phyloP scores from a whole-genome alignment of 2,113 vertebrate genomes.

The Pipa parva region DNA sequence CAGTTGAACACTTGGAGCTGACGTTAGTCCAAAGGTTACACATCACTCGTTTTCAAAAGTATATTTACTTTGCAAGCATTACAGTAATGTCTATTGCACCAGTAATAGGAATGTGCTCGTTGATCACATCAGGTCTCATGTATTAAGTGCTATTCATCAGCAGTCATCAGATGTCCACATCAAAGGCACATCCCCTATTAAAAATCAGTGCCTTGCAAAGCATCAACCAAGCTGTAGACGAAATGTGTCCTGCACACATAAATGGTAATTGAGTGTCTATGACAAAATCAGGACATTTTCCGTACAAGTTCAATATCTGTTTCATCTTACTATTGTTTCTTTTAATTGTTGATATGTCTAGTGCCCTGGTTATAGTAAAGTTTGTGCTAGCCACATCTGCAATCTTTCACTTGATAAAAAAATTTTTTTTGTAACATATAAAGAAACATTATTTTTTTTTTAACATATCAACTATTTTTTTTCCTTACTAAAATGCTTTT shows the following conservation, averaged over 20 bases:
- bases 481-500: too few relatives aligned
- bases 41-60: constrained; percentile 44
- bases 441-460: too few relatives aligned
- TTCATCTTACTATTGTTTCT: constrained; percentile 53
- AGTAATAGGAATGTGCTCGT: constrained; percentile 56
- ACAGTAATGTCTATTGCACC: constrained; percentile 49
- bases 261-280: constrained; percentile 58
- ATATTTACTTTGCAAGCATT: constrained; percentile 50
- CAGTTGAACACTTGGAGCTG: constrained; percentile 48
- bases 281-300: constrained; percentile 59
- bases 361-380: constrained; percentile 53
- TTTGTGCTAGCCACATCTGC: constrained; percentile 52
- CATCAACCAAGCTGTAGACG: constrained; percentile 46
- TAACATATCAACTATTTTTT: neutral
- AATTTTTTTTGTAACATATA: too few relatives aligned
- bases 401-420: constrained; percentile 38
- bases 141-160: constrained; percentile 59
- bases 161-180: constrained; percentile 55
- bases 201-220: constrained; percentile 57
- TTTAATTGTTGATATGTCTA: constrained; percentile 62
- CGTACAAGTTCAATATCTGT: constrained; percentile 50
- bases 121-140: constrained; percentile 47
- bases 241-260: constrained; percentile 56
- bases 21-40: constrained; percentile 51
- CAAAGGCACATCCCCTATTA: constrained; percentile 62